Base-by-base conservation (phyloP, 2,113 vertebrate species). In the Passer montanus region DNA sequence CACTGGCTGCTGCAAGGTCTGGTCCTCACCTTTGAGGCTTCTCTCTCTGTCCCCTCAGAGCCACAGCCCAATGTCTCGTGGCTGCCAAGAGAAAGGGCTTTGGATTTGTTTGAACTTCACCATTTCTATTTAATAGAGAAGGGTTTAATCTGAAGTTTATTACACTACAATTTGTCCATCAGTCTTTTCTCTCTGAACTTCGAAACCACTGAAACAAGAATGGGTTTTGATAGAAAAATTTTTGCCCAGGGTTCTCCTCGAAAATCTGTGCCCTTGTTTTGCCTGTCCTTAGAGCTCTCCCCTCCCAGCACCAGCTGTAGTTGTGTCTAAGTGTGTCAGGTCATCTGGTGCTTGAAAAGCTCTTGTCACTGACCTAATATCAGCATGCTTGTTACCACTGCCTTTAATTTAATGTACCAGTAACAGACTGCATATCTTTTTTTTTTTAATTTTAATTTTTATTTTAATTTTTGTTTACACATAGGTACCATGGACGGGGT, bases 401-500 rank as follows among this genome's bases (percentile, higher is more conserved):
- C 33, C 80, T 89, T 68, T 46, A 66, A 60, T 8, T 19, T 10
- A 41, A 75, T 4, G 8, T 27, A 23, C 47, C 15, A n/a, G 72
- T 82, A 72, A 84, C 80, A 39, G 26, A 28, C 39, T 24, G 7
- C 35, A 15, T 73, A 6, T 74, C 23, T 68, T 19, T 20, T 15
- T 31, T 35, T 24, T 6, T 41, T 46, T 43, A 4, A 22, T 67
- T 27, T 30, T 49, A 5, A 18, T 14, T 63, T 66, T 47, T 69
- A 3, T 22, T 52, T 50, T 37, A 7, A 13, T 10, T 43, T 59
- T 44, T 90, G 52, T 8, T 41, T 62, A 81, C 31, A n/a, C 28
- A 2, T 82, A 99, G 99, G 98, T 99, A 90, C 99, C 99, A 3
- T 99, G 99, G 99, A 98, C 99, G 53, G 98, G 99, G 88, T 99